Conservation (phyloP, 2,888 invertebrate genomes). For the Rhynchonema sp. region DNA sequence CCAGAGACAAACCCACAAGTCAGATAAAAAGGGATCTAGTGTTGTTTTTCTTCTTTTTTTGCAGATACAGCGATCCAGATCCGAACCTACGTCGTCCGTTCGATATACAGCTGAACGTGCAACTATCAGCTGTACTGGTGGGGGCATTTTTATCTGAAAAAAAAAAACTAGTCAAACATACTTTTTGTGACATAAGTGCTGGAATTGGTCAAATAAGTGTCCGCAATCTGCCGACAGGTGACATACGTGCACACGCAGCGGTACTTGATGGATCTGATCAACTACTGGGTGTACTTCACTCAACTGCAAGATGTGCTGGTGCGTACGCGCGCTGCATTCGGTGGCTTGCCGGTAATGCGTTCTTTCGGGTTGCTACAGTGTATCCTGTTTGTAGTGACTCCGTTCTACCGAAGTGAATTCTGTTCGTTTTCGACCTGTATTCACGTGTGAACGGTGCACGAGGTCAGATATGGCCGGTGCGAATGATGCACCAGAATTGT, state of each 20-base stretch:
- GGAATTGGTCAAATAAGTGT: neutral
- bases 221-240: too few relatives aligned
- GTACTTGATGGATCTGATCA: slow-evolving; percentile 67
- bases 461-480: too few relatives aligned
- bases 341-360: neutral
- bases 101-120: slow-evolving; percentile 41
- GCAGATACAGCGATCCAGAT: slow-evolving; percentile 39
- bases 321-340: slow-evolving; percentile 39
- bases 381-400: neutral
- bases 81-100: slow-evolving; percentile 34
- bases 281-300: slow-evolving; percentile 57
- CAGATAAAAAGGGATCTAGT: too few relatives aligned
- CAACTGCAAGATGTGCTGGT: slow-evolving; percentile 58
- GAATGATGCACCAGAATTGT: too few relatives aligned
- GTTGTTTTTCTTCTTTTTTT: slow-evolving; percentile 7
- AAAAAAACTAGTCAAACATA: neutral
- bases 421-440: neutral
- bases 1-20: too few relatives aligned
- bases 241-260: slow-evolving; percentile 73
- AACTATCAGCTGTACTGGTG: neutral
- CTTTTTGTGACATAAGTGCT: neutral
- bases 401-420: neutral
- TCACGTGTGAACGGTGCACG: too few relatives aligned
- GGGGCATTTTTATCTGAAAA: too few relatives aligned
- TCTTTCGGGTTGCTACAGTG: neutral